phyloP scores from a whole-genome alignment of 2,888 invertebrate genomes.

The Anorthoa munda region DNA sequence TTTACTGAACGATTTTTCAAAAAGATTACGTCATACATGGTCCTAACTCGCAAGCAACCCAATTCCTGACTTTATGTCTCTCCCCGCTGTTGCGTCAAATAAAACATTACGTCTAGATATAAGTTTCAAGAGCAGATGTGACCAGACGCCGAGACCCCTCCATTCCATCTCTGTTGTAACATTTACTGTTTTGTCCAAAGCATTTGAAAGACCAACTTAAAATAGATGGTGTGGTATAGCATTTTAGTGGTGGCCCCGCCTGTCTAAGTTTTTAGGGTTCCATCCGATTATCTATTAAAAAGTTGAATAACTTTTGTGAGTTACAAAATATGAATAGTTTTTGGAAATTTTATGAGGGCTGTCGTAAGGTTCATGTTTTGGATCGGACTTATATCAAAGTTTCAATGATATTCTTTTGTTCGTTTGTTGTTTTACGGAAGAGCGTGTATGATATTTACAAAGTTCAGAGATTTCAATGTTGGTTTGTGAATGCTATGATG shows the following conservation, averaged over 20 bases:
- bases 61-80: conserved; percentile 69
- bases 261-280: conserved; percentile 59
- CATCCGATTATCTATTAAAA: conserved; percentile 59
- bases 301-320: conserved; percentile 54
- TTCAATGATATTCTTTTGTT: conserved; percentile 43
- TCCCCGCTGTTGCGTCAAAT: conserved; percentile 74
- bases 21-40: conserved; percentile 42
- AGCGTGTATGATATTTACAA: conserved; percentile 15
- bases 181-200: conserved; percentile 40
- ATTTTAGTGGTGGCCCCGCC: conserved; percentile 57
- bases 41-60: conserved; percentile 58
- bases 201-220: conserved; percentile 49
- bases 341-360: conserved; percentile 42
- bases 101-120: conserved; percentile 72
- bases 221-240: conserved; percentile 47
- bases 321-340: conserved; percentile 52
- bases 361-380: conserved; percentile 38
- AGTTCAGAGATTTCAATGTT: conserved; percentile 18
- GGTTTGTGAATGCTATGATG: neutral
- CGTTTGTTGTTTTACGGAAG: conserved; percentile 21
- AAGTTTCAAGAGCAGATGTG: conserved; percentile 69
- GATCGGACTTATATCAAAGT: conserved; percentile 48
- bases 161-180: conserved; percentile 33
- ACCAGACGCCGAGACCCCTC: conserved; percentile 55
- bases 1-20: conserved; percentile 38